Evolutionary conservation across 2,797 vertebrate genomes (phyloP).

Genomic region (Halcyon chelicuti): DNA sequence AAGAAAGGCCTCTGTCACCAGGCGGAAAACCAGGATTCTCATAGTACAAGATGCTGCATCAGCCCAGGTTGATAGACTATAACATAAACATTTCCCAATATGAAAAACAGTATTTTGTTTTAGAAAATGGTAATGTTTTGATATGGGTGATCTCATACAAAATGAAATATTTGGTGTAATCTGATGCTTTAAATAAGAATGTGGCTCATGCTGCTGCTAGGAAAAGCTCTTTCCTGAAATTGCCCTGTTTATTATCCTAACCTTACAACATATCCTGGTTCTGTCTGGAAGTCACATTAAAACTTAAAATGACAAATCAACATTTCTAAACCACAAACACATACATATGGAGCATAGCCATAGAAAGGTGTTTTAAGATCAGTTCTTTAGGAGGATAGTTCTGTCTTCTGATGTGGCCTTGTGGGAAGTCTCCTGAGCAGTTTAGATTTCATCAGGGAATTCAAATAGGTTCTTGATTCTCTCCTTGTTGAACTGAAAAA

Average conservation of each 20-base stretch:
- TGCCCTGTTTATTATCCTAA: not conserved
- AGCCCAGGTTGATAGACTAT: not conserved
- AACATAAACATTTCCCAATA: not conserved
- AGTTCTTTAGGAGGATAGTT: not conserved
- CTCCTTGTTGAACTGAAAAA: not conserved
- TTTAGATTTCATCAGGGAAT: not conserved
- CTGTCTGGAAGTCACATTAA: not conserved
- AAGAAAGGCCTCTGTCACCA: not conserved
- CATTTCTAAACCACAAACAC: not conserved
- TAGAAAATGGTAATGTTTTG: not conserved
- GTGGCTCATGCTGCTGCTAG: not conserved
- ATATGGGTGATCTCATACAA: not conserved
- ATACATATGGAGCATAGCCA: not conserved
- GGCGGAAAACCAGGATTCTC: not conserved
- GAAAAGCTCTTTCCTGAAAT: not conserved
- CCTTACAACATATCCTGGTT: not conserved
- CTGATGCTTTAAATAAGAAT: not conserved
- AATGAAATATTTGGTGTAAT: slow-evolving; percentile 8
- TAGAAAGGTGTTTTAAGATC: not conserved
- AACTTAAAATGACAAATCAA: not conserved
- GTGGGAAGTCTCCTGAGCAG: not conserved
- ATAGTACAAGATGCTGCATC: not conserved
- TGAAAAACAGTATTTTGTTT: not conserved
- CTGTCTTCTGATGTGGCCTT: not conserved
- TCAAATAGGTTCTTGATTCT: not conserved